Base-by-base conservation (phyloP, 1,140 invertebrate genomes). In the honey bee (Apis mellifera) region DNA sequence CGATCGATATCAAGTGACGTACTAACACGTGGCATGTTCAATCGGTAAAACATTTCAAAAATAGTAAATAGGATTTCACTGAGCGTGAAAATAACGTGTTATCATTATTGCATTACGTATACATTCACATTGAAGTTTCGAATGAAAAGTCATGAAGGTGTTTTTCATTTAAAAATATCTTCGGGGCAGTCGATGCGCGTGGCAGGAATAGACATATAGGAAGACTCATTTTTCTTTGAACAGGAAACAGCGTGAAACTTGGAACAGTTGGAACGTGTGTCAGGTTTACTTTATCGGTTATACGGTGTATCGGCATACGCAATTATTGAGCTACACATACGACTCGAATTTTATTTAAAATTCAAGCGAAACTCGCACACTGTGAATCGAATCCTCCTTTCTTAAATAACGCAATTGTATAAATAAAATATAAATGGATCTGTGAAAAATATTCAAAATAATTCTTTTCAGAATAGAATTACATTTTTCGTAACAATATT, bases 171-270 rank as follows among this genome's bases (percentile, higher is more conserved):
- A 48, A 73, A 59, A 73, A 66, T 52, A 69, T 68, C 4, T 23
- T 50, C 42, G 13, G 76, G 64, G 65, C 76, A 78, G 32, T 78
- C n/a, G n/a, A 50, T 42, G 32, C 26, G 64, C 65, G n/a, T 68
- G 65, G 76, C 76, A 69, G 66, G 66, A 57, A 60, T 69, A 50
- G 54, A 69, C 21, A 21, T 11, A 70, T 11, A 70, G 66, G 76
- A 78, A 78, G 76, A 78, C 76, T 64, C 9, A 60, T 60, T 42
- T 55, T 78, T 70, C 42, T 70, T 42, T 59, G 0, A 26, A 70
- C 32, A 42, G 42, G 55, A 21, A 57, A 70, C 26, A 21, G 26
- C 50, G 52, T 68, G 19, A 78, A 59, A 57, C n/a, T 42, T 59
- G 65, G 19, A n/a, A 76, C 60, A 76, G 8, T 76, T 65, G 48